These are phyloP conservation scores for Pachliopta kotzebuea DNA, from an alignment of 2,888 invertebrate species.

Conservation along the genomic window DNA sequence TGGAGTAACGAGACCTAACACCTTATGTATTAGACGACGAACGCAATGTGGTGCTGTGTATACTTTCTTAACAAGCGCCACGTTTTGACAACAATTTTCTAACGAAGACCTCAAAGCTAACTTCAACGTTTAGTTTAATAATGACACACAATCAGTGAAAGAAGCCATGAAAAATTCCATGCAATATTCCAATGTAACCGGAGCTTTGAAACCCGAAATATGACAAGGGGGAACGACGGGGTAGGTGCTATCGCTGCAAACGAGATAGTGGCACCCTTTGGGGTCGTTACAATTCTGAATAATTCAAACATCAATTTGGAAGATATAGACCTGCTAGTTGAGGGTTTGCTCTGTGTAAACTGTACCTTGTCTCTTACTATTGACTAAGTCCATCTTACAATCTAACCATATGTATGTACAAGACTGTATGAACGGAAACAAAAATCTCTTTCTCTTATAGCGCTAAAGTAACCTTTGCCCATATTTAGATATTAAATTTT, in stretches of 20 bases:
- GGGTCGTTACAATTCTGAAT: constrained; percentile 31
- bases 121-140: constrained; percentile 33
- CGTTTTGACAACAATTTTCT: too few species aligned
- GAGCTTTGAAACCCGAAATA: constrained; percentile 37
- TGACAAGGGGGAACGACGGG: constrained; percentile 35
- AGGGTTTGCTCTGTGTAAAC: background rate
- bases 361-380: too few species aligned
- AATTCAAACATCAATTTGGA: constrained; percentile 28
- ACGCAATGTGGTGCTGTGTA: too few species aligned
- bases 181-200: constrained; percentile 42
- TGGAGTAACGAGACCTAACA: too few species aligned
- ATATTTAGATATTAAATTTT: too few species aligned
- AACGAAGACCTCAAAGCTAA: background rate
- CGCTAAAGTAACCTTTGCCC: too few species aligned
- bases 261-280: constrained; percentile 26
- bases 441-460: too few species aligned
- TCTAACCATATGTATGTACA: too few species aligned
- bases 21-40: too few species aligned
- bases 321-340: constrained; percentile 14
- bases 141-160: constrained; percentile 36
- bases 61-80: too few species aligned
- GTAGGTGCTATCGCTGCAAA: constrained; percentile 36
- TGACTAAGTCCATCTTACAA: too few species aligned
- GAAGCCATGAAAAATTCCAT: constrained; percentile 45
- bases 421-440: too few species aligned